Conservation (phyloP, 2,797 vertebrate genomes). For the Capromys pilorides region DNA sequence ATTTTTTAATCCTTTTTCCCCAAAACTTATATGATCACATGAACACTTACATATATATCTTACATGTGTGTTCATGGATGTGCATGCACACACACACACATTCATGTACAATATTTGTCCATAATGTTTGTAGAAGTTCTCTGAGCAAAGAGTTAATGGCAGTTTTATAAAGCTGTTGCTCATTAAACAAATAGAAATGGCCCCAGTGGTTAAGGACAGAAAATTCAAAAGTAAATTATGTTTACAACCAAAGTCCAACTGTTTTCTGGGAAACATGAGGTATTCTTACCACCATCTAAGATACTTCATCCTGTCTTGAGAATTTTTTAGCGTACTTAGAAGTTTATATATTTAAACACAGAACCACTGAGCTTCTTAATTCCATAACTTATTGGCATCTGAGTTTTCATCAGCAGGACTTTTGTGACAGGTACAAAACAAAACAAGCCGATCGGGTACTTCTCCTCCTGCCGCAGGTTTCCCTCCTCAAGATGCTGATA, state of each 20-base stretch:
- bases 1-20: background rate
- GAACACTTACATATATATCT: background rate
- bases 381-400: background rate
- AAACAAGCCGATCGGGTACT: no score
- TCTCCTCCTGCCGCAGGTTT: background rate
- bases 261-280: background rate
- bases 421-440: background rate
- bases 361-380: background rate
- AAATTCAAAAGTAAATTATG: background rate
- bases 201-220: background rate
- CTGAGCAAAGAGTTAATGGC: background rate
- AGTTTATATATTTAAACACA: background rate
- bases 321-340: background rate
- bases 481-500: background rate
- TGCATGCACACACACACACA: background rate
- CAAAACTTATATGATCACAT: background rate
- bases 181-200: background rate
- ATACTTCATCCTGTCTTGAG: background rate
- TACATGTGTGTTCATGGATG: background rate
- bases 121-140: background rate
- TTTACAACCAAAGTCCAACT: background rate
- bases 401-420: background rate
- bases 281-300: background rate
- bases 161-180: background rate
- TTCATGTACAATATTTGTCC: background rate